Conservation (phyloP, 1,140 invertebrate species). For the Portunus trituberculatus region DNA sequence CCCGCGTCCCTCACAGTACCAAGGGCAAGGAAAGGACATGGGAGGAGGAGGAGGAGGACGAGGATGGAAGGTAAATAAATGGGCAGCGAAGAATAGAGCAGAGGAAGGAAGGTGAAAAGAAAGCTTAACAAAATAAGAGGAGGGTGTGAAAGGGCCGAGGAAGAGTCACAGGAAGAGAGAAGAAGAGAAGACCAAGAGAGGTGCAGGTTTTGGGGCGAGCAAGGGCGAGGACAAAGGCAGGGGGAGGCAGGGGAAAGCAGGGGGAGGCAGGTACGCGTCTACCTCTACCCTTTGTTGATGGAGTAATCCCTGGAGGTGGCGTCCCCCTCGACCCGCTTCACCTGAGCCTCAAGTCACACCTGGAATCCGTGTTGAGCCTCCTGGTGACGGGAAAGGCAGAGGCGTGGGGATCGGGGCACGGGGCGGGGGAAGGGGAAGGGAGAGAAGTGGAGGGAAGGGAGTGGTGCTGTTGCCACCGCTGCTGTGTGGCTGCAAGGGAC, state of each 20-base stretch:
- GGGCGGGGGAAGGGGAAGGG: background rate
- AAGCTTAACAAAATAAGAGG: background rate
- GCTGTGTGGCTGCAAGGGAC: conserved; percentile 20
- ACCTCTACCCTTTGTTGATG: background rate
- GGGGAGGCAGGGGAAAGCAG: background rate
- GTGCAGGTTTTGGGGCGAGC: background rate
- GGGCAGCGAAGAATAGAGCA: background rate
- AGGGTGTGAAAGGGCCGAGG: background rate
- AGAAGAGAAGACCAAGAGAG: background rate
- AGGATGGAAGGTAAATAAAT: background rate
- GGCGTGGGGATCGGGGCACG: background rate
- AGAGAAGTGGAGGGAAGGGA: background rate
- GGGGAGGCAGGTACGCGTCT: background rate
- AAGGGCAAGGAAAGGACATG: conserved; percentile 1
- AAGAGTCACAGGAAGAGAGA: conserved; percentile 10
- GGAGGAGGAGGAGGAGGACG: background rate
- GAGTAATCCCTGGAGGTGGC: background rate
- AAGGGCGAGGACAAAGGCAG: background rate
- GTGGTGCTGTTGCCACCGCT: background rate
- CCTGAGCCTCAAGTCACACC: background rate
- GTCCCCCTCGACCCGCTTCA: background rate
- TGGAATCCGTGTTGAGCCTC: background rate
- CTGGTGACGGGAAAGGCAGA: background rate
- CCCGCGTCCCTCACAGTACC: conserved; percentile 15
- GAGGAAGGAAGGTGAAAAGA: background rate